These are phyloP conservation scores for Macrocentrus cingulum DNA, from an alignment of 1,140 invertebrate genomes.

Conservation along the genomic window DNA sequence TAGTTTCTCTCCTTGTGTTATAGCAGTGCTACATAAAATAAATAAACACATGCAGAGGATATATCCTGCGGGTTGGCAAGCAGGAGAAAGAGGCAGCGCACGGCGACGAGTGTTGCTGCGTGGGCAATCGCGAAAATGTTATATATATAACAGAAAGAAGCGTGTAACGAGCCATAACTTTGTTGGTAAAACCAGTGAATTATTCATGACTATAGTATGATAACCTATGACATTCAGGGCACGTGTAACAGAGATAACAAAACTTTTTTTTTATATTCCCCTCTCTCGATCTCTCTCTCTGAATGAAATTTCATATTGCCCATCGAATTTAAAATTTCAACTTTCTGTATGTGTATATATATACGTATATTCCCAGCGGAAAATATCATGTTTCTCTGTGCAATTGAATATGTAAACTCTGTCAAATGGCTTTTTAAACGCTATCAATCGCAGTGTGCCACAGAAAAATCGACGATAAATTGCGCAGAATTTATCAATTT, in stretches of 20 bases:
- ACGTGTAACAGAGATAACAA: conserved; percentile 5
- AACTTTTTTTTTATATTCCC: conserved; percentile 4
- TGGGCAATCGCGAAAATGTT: conserved; percentile 1
- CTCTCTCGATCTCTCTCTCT: not conserved
- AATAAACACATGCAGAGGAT: conserved; percentile 6
- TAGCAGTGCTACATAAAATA: not conserved
- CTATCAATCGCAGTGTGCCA: no score
- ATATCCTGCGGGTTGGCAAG: not conserved
- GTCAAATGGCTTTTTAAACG: no score
- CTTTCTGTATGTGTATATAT: no score
- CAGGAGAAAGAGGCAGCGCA: no score
- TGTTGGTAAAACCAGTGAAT: conserved; percentile 13
- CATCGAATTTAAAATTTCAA: not conserved
- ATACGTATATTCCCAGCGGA: no score
- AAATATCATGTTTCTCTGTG: no score
- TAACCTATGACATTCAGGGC: conserved; percentile 12
- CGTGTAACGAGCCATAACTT: conserved; percentile 17
- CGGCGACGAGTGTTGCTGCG: not conserved
- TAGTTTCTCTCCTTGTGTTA: no score
- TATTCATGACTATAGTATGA: conserved; percentile 6
- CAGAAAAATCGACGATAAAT: no score
- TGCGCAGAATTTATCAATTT: no score
- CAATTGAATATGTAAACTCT: no score
- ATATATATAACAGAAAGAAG: conserved; percentile 6
- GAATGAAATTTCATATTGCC: not conserved